Base-by-base conservation (phyloP, 2,797 vertebrate genomes). In the Ctenopoma kingsleyae region DNA sequence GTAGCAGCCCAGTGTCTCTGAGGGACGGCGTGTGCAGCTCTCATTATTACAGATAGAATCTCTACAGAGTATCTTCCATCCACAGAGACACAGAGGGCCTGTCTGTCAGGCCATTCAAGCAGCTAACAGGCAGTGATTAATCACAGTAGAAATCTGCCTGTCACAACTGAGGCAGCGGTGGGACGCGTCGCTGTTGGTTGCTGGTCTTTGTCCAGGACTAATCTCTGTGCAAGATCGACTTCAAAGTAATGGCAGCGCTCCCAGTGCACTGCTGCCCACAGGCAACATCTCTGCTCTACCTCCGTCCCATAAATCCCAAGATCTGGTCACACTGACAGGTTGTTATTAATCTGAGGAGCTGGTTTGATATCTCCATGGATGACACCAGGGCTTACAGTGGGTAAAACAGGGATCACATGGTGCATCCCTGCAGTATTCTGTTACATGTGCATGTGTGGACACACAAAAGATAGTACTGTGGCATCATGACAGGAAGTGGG, bases 141-240 rank as follows among this genome's bases (percentile, higher is more conserved):
- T 89, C 85, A 75, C 76, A 76, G 76, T 17, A 82, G 67, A 84
- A 78, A 83, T 78, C 75, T 58, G 74, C 35, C 71, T 75, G 78
- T 91, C 87, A 88, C 83, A 90, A 84, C 78, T 74, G 68, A 78
- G 66, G 68, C 65, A 65, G 62, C 16, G 43, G 63, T 60, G 60
- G 64, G 71, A 70, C 38, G 40, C 20, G 43, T 56, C 46, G 70
- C 65, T 64, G 67, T 50, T 47, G 76, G 67, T 51, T 12, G 71
- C 73, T 80, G 71, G 74, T 87, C 76, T 89, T 88, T 89, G 82
- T 89, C 71, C 61, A 71, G 56, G 48, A 67, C 58, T 80, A 83
- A 85, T 89, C 83, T 87, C 68, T 81, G 61, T 62, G 60, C 67
- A 79, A 87, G 87, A 87, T 90, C 75, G 51, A 81, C 85, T 88